A percentile compares a stretch with the other conserved stretches of the same genome.
Evolutionary conservation across 2,888 invertebrate genomes (phyloP).

Genomic region (Baccha elongata): DNA sequence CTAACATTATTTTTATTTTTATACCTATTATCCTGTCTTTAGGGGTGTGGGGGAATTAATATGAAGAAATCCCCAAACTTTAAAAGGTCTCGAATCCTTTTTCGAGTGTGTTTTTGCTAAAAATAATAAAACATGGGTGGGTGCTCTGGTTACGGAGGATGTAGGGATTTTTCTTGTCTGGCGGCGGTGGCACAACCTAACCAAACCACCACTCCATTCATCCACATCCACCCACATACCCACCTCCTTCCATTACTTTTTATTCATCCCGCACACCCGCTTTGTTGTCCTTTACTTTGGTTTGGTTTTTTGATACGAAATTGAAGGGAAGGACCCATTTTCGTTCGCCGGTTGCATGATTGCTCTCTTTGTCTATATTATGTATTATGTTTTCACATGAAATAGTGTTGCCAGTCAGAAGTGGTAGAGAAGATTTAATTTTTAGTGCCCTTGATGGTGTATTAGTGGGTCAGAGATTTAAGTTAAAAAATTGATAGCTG

Average conservation of each 20-base stretch:
- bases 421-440: not conserved
- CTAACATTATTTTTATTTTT: constrained; percentile 43
- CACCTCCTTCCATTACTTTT: constrained; percentile 14
- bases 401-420: constrained; percentile 28
- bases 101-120: constrained; percentile 10
- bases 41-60: constrained; percentile 3
- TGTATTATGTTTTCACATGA: not conserved
- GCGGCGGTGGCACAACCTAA: constrained; percentile 61
- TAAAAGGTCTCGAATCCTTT: constrained; percentile 7
- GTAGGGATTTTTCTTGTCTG: constrained; percentile 60
- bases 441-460: no score
- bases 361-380: constrained; percentile 32
- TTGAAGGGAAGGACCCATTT: constrained; percentile 33
- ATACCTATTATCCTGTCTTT: not conserved
- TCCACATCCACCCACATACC: constrained; percentile 1
- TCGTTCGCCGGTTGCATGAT: constrained; percentile 17
- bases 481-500: no score
- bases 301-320: not conserved
- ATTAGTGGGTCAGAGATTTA: no score
- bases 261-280: constrained; percentile 13
- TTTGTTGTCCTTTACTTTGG: constrained; percentile 8
- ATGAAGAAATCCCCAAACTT: not conserved
- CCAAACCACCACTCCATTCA: not conserved
- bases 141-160: not conserved
- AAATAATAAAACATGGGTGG: constrained; percentile 12